phyloP scores from a whole-genome alignment of 2,113 vertebrate genomes.

The Hippopotamus amphibius region DNA sequence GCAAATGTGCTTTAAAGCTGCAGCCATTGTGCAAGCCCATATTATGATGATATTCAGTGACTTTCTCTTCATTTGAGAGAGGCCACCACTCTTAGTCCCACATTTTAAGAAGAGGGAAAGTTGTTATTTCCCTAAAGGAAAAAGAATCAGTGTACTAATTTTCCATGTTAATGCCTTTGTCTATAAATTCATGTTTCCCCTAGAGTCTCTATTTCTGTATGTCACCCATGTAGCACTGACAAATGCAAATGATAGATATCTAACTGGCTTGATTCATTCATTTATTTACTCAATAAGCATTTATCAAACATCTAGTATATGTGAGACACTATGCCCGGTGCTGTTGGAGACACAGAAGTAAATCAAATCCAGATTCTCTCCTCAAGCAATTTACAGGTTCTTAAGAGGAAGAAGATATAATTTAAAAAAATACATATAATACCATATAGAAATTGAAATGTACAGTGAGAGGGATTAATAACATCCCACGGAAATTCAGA shows the following conservation, averaged over 20 bases:
- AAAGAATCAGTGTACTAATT: slow-evolving; percentile 37
- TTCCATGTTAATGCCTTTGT: background rate
- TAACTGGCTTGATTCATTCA: background rate
- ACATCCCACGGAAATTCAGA: background rate
- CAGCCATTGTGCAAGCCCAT: background rate
- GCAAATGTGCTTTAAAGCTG: background rate
- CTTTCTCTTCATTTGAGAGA: background rate
- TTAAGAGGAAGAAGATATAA: background rate
- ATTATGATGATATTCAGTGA: background rate
- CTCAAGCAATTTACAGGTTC: background rate
- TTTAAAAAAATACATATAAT: background rate
- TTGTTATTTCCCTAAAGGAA: background rate
- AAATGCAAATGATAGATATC: background rate
- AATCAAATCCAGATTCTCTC: slow-evolving; percentile 21
- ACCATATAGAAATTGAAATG: background rate
- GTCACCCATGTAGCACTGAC: background rate
- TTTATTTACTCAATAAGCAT: background rate
- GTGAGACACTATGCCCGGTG: background rate
- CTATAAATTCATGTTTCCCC: background rate
- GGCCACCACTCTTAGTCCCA: background rate
- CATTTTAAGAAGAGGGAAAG: background rate
- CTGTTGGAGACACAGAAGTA: background rate
- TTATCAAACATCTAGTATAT: background rate
- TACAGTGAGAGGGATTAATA: background rate
- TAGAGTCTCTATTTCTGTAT: background rate